phyloP scores from a whole-genome alignment of 2,113 vertebrate genomes.

The Polypterus bichir region DNA sequence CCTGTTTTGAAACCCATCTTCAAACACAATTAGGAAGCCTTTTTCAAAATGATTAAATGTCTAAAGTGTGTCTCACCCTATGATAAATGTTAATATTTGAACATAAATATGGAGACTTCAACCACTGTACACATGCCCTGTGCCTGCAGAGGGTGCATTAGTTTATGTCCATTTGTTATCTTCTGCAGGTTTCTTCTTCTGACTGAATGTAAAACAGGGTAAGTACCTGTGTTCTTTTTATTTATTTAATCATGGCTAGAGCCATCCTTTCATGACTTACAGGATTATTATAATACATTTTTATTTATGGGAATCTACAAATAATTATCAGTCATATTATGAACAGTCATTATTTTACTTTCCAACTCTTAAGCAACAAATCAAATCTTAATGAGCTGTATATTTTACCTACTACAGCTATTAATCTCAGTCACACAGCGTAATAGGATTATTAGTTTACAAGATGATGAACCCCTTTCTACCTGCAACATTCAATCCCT shows the following conservation, averaged over 20 bases:
- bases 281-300: background rate
- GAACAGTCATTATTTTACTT: constrained; percentile 21
- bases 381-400: constrained; percentile 24
- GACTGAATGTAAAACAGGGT: too few species aligned
- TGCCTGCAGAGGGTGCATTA: too few species aligned
- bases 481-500: background rate
- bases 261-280: background rate
- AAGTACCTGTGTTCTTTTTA: too few species aligned
- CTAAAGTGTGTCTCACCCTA: too few species aligned
- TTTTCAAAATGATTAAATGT: too few species aligned
- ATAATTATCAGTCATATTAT: background rate
- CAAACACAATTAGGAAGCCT: too few species aligned
- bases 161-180: too few species aligned
- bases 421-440: constrained; percentile 19
- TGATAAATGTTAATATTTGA: too few species aligned
- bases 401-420: constrained; percentile 7
- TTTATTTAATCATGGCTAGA: background rate
- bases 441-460: constrained; percentile 21
- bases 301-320: background rate
- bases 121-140: too few species aligned
- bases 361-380: constrained; percentile 19
- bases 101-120: too few species aligned
- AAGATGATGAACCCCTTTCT: constrained; percentile 1
- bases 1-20: too few species aligned
- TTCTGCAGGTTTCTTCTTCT: too few species aligned